Evolutionary conservation across 1,140 invertebrate genomes (phyloP), one percentile per base, ranked within the genome.

Genomic region (Pectinophora gossypiella): DNA sequence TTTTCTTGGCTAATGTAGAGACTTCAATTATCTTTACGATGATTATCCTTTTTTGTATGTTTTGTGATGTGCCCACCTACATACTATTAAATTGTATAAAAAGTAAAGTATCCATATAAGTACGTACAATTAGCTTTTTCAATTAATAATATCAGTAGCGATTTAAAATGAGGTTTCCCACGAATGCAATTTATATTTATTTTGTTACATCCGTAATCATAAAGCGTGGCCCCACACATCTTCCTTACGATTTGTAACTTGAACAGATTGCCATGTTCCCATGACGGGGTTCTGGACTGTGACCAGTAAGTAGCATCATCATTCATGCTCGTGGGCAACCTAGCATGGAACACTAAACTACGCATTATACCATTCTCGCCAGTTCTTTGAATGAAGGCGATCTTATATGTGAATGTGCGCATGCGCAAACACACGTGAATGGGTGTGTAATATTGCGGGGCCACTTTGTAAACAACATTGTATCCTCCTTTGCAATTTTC

Each of bases 251-350:
- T 64, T 58, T 64, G 49, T 70, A 73, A 72, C 65, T 66, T 73
- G 54, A 53, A 61, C 66, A 64, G 38, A 21, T 49, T 46, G 35
- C 49, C 63, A 68, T 56, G 56, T 82, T 85, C 78, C 82, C 82
- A 82, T 82, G 78, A 85, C 80, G 75, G 59, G 22, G 54, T 64
- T 63, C 64, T 77, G 58, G 65, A 76, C 68, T 83, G 77, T 79
- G 72, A 85, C 75, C 65, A 51, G 44, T 50, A 54, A 51, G 27
- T 32, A 32, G 59, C 52, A 48, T 49, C 47, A 50, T 61, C 38
- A 57, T 57, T 53, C 49, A 56, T 45, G 45, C 27, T 46, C 22
- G 19, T 61, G 51, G 23, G 43, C 56, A 59, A 19, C 43, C 32
- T 53, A 56, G 47, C 57, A 55, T 60, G 44, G 16, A 56, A 20